Evolutionary conservation across 2,888 invertebrate genomes (phyloP).

Genomic region (Eupithecia exiguata): DNA sequence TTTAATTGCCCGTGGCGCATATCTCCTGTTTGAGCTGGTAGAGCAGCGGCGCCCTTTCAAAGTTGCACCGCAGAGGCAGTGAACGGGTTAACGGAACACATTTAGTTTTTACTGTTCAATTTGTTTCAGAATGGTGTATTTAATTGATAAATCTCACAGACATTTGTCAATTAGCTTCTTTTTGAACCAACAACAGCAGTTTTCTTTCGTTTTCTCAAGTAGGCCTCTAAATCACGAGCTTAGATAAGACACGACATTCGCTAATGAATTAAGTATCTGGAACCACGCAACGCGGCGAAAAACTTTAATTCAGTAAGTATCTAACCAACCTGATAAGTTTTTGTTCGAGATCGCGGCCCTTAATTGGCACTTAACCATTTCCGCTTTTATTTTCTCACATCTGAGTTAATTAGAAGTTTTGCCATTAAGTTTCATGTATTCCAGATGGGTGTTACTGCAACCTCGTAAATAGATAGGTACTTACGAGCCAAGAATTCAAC

Average conservation of each 20-base stretch:
- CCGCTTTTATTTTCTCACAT: constrained; percentile 57
- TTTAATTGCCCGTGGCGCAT: too few species aligned
- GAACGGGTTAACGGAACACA: too few species aligned
- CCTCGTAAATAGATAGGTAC: constrained; percentile 39
- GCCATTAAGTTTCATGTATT: constrained; percentile 52
- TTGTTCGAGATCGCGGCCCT: constrained; percentile 51
- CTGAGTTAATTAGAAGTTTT: constrained; percentile 55
- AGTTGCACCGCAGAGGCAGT: too few species aligned
- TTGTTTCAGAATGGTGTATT: background rate
- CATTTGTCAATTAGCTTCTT: background rate
- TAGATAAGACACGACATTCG: background rate
- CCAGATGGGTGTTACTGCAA: constrained; percentile 38
- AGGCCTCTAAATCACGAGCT: background rate
- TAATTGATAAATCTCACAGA: background rate
- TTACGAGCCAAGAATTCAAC: background rate
- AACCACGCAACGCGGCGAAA: constrained; percentile 37
- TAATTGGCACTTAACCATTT: constrained; percentile 66
- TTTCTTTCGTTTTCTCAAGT: background rate
- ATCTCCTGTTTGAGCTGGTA: too few species aligned
- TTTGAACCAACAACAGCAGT: background rate
- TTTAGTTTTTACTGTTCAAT: too few species aligned
- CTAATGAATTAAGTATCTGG: constrained; percentile 2
- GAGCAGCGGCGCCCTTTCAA: too few species aligned
- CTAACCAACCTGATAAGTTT: constrained; percentile 41
- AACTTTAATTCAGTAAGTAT: constrained; percentile 41